Evolutionary conservation across 2,113 vertebrate species (phyloP), one percentile per base, ranked within the genome.

Genomic region (Rhea pennata): DNA sequence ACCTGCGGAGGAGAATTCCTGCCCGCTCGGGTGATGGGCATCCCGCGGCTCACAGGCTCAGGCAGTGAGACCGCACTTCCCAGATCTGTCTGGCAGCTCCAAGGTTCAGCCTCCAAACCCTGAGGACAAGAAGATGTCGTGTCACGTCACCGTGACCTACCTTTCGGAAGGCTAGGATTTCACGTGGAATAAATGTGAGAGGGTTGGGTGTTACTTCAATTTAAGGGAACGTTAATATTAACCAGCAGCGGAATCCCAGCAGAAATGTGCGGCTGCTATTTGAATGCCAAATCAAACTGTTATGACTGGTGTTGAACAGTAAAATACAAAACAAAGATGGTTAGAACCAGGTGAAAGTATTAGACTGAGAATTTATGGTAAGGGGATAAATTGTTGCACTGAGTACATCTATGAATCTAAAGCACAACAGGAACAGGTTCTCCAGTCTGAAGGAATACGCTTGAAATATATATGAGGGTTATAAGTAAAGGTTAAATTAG

Each of bases 191-290:
- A 93, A 92, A 85, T 62, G 59, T 67, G 56, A 94, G 94, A 80
- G 70, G 90, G 61, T 65, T 90, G 90, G 87, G 16, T 46, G 5
- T 75, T 93, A 56, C 59, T 96, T 97, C 42, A 87, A 87, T 95
- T 95, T 85, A 95, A 96, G 65, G 80, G 72, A 96, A 85, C 58
- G 95, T 95, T 96, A 95, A 92, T 97, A 97, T 96, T 97, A 96
- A 93, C 46, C 51, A 97, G 84, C 80, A 94, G 50, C 75, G 33
- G 40, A 87, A 73, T 96, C 44, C 95, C 71, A 51, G 40, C 1
- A 62, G 84, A 71, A 89, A 87, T 33, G 23, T 75, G 53, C 72
- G 69, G 51, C 53, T 89, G 59, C 39, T 70, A 54, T 67, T 84
- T 84, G 92, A 97, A 94, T 95, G 86, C 67, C 87, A 97, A 97